Evolutionary conservation across 1,140 invertebrate species (phyloP), one percentile per base, ranked within the genome.

Genomic region (Drosophila cardini): DNA sequence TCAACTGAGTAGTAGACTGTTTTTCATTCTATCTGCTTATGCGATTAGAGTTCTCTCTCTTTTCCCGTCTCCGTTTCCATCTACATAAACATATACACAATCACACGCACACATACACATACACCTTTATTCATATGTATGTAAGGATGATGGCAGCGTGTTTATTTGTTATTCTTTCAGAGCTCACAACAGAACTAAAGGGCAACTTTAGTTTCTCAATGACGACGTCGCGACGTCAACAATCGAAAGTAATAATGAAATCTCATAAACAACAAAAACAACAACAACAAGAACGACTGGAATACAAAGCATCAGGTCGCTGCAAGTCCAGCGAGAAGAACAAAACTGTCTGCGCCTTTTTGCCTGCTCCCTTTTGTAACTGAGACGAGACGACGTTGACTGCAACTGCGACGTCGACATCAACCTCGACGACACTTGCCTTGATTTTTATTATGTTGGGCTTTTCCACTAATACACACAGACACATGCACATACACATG

Each of bases 221-320:
- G 84, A 26, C 21, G 67, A 34, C 65, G 52, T 46, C 50, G 36
- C 60, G 46, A 42, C 36, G 53, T 42, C 38, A 76, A 89, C 83
- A 87, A 87, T 87, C 83, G 83, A 86, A 86, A 86, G 83, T 87
- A 89, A 86, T 86, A 87, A 86, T 83, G 84, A 86, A 86, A 86
- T 86, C 78, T 80, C 83, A 86, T 86, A 80, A 86, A 81, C 78
- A 85, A 80, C 72, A 72, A 60, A 40, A 71, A 43, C 45, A 67
- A 38, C 55, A 69, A 32, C 63, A 56, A 52, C 40, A 71, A 40
- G 11, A 50, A 34, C 52, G 48, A 40, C 8, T 42, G 26, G 34
- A 16, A 60, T 4, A 50, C 46, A 52, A 36, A 9, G 18, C 32
- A 50, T 26, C n/a, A 48, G 30, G 45, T 46, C 43, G 43, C 40